These are phyloP conservation scores for Megaceryle maxima DNA, from an alignment of 2,113 vertebrate genomes.

Conservation along the genomic window DNA sequence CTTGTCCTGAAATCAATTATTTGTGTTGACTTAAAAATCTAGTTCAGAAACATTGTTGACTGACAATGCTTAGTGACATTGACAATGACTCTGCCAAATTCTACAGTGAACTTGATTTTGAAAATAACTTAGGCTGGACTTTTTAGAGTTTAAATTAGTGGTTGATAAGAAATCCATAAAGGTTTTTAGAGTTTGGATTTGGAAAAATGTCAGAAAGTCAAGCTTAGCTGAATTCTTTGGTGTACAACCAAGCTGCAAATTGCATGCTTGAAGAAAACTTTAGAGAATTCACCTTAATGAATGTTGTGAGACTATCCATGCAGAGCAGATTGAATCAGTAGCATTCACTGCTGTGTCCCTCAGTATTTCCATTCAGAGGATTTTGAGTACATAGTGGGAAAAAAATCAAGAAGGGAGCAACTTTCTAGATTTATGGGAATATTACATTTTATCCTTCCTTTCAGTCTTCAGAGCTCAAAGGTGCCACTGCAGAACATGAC, in stretches of 20 bases:
- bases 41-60: neutral
- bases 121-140: neutral
- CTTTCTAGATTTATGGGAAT: slow-evolving; percentile 2
- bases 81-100: neutral
- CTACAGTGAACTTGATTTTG: neutral
- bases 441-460: slow-evolving; percentile 19
- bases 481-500: neutral
- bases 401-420: neutral
- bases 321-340: neutral
- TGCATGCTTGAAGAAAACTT: neutral
- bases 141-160: neutral
- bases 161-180: neutral
- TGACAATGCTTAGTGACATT: neutral
- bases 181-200: neutral
- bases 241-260: neutral
- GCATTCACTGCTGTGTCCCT: neutral
- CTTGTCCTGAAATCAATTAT: neutral
- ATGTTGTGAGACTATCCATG: neutral
- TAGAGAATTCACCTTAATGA: neutral
- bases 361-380: neutral
- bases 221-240: neutral
- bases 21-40: neutral
- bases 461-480: neutral
- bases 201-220: neutral
- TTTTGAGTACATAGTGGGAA: neutral